Percentiles rank a stretch among this genome's conserved stretches.
Conservation (phyloP, 2,113 vertebrate genomes). For the Origma solitaria region DNA sequence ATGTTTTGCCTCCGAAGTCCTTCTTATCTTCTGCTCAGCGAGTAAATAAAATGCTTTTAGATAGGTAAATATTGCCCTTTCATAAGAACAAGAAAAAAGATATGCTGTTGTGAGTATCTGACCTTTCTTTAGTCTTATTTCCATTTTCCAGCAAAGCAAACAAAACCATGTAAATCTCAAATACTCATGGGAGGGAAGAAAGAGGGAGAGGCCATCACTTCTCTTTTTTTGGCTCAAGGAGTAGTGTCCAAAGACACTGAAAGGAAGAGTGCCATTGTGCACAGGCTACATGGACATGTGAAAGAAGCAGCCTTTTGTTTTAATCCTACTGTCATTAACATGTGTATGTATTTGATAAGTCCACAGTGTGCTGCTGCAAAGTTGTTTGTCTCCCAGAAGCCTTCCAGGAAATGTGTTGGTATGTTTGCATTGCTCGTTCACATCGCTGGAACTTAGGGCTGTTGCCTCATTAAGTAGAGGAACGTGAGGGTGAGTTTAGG, state of each 20-base stretch:
- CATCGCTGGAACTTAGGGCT: neutral
- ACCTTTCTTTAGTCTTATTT: neutral
- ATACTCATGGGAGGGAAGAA: neutral
- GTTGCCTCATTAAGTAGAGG: neutral
- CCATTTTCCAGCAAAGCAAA: neutral
- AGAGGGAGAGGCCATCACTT: neutral
- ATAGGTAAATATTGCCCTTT: neutral
- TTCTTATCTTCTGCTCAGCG: neutral
- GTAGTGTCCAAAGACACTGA: neutral
- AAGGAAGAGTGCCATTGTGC: neutral
- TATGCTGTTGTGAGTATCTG: neutral
- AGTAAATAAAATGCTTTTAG: neutral
- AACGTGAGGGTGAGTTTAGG: neutral
- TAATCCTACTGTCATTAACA: neutral
- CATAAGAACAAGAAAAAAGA: neutral
- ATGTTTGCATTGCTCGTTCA: neutral
- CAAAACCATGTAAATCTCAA: neutral
- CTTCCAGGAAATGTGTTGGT: neutral
- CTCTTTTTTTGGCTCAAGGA: neutral
- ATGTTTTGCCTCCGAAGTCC: neutral
- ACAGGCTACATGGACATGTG: neutral
- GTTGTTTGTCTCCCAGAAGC: conserved; percentile 3
- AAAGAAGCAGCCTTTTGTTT: neutral
- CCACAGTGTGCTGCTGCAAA: neutral
- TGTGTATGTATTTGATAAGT: neutral